These are phyloP conservation scores for Petromus typicus DNA, from an alignment of 2,113 vertebrate species.

Conservation along the genomic window DNA sequence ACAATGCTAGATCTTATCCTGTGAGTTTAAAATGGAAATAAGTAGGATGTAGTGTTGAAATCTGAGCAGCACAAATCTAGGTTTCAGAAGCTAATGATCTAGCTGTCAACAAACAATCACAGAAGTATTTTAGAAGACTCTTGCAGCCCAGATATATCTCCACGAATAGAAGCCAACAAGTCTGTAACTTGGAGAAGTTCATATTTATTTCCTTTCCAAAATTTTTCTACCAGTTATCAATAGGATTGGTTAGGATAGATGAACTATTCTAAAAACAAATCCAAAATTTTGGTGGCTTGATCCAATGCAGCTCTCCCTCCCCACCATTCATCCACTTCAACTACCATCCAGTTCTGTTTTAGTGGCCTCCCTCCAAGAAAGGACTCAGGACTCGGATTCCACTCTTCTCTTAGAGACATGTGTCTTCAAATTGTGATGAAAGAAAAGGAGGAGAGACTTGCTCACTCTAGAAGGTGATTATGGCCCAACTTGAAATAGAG, in stretches of 20 bases:
- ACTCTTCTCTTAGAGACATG: not conserved
- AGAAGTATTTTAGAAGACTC: conserved; percentile 52
- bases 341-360: not conserved
- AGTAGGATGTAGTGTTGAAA: not conserved
- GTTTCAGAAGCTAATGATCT: conserved; percentile 68
- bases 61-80: not conserved
- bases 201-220: not conserved
- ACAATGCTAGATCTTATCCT: not conserved
- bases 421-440: not conserved
- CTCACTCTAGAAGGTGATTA: accelerated
- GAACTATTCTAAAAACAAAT: not conserved
- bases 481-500: not conserved
- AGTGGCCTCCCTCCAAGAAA: not conserved
- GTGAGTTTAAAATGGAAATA: conserved; percentile 20
- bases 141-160: not conserved
- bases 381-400: not conserved
- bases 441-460: not conserved
- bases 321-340: not conserved
- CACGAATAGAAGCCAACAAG: not conserved
- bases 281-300: not conserved
- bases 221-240: not conserved
- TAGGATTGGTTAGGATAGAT: not conserved
- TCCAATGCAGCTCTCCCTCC: not conserved
- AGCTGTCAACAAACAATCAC: conserved; percentile 14
- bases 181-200: not conserved